These are phyloP conservation scores for Babylonia areolata DNA, from an alignment of 1,140 invertebrate genomes.

Conservation along the genomic window DNA sequence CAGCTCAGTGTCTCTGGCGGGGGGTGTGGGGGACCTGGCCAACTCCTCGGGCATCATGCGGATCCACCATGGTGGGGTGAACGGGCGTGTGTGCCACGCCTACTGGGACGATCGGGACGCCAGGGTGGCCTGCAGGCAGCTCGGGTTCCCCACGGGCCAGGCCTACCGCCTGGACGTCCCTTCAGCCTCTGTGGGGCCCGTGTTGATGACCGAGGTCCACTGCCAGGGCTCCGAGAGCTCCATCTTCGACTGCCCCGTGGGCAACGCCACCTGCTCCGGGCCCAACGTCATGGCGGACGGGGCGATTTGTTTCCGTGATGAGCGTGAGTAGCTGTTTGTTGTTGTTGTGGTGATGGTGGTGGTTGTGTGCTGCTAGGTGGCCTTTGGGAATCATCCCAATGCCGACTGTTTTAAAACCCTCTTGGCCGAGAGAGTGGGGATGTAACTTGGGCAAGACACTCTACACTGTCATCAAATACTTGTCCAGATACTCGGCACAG, in stretches of 20 bases:
- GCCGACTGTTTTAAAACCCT: too few species aligned
- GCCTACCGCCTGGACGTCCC: constrained; percentile 43
- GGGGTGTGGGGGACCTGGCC: constrained; percentile 43
- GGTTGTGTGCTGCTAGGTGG: too few species aligned
- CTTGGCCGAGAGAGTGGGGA: too few species aligned
- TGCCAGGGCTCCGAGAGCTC: constrained; percentile 53
- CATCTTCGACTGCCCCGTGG: constrained; percentile 47
- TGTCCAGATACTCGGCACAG: too few species aligned
- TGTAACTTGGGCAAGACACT: too few species aligned
- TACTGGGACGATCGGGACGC: constrained; percentile 84
- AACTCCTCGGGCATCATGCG: constrained; percentile 80
- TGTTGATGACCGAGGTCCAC: constrained; percentile 45
- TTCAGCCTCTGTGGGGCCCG: constrained; percentile 40
- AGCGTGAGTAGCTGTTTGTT: too few species aligned
- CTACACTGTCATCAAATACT: too few species aligned
- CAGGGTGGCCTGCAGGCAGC: constrained; percentile 83
- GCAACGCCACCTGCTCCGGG: constrained; percentile 42
- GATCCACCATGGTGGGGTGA: constrained; percentile 82
- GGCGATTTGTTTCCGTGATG: too few species aligned
- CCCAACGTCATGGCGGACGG: too few species aligned
- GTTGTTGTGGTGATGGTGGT: too few species aligned
- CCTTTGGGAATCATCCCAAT: too few species aligned
- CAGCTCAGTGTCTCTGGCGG: constrained; percentile 46
- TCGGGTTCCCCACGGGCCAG: constrained; percentile 76
- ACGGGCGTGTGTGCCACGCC: constrained; percentile 87